A percentile compares a stretch with the other conserved stretches of the same genome.
Evolutionary conservation across 2,113 vertebrate species (phyloP).

Genomic region (Cygnus buccinator): DNA sequence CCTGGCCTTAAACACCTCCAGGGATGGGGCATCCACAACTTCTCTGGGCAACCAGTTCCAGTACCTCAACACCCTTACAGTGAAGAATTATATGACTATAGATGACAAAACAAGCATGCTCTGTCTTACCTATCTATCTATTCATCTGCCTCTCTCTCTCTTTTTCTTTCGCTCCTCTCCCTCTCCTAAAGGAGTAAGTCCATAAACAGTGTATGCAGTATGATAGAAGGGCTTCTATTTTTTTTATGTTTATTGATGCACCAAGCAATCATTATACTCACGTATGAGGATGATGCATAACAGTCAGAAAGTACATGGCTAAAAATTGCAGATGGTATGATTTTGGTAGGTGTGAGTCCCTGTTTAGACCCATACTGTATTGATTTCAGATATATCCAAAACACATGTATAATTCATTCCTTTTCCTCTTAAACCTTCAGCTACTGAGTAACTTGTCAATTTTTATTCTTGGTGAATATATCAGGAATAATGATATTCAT

Average conservation of each 20-base stretch:
- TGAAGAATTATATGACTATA: neutral
- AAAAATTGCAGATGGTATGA: neutral
- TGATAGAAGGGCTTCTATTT: neutral
- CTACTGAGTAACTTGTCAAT: neutral
- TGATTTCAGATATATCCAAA: conserved; percentile 9
- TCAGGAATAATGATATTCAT: conserved; percentile 40
- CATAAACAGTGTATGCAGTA: neutral
- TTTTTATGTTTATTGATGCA: neutral
- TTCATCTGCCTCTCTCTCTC: neutral
- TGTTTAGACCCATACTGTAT: neutral
- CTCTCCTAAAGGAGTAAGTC: neutral
- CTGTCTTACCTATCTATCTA: neutral
- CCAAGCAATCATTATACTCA: neutral
- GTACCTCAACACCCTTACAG: too few species aligned
- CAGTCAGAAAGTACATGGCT: neutral
- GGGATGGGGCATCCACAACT: too few species aligned
- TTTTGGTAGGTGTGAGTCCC: neutral
- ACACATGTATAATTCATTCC: neutral
- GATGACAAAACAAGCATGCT: neutral
- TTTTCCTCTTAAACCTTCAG: conserved; percentile 22
- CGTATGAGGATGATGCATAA: neutral
- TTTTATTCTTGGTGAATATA: conserved; percentile 56
- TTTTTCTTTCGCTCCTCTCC: neutral
- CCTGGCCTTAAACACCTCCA: too few species aligned
- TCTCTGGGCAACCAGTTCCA: too few species aligned